Conservation (phyloP, 37 sponge, comb jelly and placozoan genomes). For the Bolinopsis microptera region DNA sequence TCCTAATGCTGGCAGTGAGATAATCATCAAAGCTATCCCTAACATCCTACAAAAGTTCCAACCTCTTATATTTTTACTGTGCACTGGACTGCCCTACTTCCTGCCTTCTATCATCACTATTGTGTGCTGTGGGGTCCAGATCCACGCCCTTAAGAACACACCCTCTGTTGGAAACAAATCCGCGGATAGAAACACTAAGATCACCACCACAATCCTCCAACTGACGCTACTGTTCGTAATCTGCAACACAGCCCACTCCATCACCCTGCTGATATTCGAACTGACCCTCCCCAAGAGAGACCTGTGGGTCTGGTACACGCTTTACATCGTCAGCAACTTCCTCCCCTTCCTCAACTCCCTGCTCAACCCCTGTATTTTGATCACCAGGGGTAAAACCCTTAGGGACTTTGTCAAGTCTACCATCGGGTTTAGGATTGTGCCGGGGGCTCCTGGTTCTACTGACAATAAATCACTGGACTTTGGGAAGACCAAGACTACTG, state of each 20-base stretch:
- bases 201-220: constrained; percentile 41
- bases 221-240: constrained; percentile 39
- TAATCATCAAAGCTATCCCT: neutral
- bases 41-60: constrained; percentile 1
- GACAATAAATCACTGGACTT: neutral
- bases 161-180: neutral
- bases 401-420: constrained; percentile 48
- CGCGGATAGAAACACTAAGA: constrained; percentile 41
- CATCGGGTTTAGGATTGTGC: neutral
- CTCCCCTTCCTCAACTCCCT: constrained; percentile 67
- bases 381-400: constrained; percentile 50
- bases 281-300: neutral
- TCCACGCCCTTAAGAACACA: constrained; percentile 7
- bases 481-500: neutral
- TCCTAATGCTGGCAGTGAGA: constrained; percentile 25
- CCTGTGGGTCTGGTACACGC: constrained; percentile 48
- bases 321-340: constrained; percentile 46
- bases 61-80: constrained; percentile 1
- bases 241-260: constrained; percentile 49
- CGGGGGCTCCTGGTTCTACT: neutral
- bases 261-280: constrained; percentile 32
- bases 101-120: constrained; percentile 42
- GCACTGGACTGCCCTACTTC: constrained; percentile 48
- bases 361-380: constrained; percentile 54
- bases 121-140: constrained; percentile 43